These are phyloP conservation scores for Sparidentex hasta DNA, from an alignment of 2,797 vertebrate genomes.

Conservation along the genomic window DNA sequence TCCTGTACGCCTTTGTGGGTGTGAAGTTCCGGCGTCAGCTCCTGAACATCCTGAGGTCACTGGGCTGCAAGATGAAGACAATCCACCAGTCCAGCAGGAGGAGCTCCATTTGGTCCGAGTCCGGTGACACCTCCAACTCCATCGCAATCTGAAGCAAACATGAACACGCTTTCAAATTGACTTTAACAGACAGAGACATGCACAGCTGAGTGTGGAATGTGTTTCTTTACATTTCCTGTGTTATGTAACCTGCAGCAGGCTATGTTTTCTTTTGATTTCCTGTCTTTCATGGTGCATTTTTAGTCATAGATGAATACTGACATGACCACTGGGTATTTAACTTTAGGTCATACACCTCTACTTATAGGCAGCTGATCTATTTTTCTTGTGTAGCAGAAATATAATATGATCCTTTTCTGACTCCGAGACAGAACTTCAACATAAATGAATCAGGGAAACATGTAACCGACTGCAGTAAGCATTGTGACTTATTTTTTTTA, in stretches of 20 bases:
- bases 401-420: neutral
- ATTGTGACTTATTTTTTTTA: neutral
- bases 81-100: conserved; percentile 58
- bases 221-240: neutral
- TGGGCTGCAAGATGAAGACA: conserved; percentile 79
- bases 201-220: neutral
- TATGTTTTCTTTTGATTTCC: neutral
- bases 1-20: conserved; percentile 92
- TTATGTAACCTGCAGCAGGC: neutral
- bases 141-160: conserved; percentile 77
- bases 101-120: conserved; percentile 88
- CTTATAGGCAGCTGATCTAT: neutral
- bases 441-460: neutral
- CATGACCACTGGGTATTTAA: neutral
- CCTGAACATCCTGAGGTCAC: conserved; percentile 77
- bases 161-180: neutral
- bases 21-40: conserved; percentile 89
- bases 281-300: neutral
- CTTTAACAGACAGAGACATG: neutral
- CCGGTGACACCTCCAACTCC: conserved; percentile 86
- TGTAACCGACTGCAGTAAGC: neutral
- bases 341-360: neutral
- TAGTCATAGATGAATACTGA: neutral
- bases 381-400: conserved; percentile 1
- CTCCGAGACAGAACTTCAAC: neutral